These are phyloP conservation scores for Microtus oregoni DNA, from an alignment of 2,113 vertebrate genomes.

Conservation along the genomic window DNA sequence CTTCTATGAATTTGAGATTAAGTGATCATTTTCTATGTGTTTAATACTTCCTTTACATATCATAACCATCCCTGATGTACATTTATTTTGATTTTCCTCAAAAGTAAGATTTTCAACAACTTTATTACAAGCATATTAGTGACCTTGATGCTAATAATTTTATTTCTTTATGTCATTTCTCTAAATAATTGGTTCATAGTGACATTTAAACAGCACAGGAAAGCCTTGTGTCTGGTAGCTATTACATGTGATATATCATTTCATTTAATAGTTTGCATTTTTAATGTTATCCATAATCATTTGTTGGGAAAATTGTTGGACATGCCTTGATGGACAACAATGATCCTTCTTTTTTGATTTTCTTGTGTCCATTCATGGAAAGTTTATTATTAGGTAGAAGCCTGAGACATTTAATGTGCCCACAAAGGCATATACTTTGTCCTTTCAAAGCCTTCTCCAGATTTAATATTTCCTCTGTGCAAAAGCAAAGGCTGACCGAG, in stretches of 20 bases:
- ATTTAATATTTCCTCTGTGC: constrained; percentile 71
- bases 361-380: constrained; percentile 67
- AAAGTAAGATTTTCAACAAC: not conserved
- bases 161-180: not conserved
- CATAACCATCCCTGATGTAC: not conserved
- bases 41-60: not conserved
- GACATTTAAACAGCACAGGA: not conserved
- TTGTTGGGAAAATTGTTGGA: constrained; percentile 57
- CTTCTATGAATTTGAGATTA: not conserved
- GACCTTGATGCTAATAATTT: constrained; percentile 6
- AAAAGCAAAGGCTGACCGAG: constrained; percentile 72
- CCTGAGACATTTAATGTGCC: constrained; percentile 72
- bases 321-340: constrained; percentile 65
- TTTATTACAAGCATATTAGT: not conserved
- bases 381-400: constrained; percentile 71
- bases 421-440: constrained; percentile 68
- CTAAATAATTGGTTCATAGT: not conserved
- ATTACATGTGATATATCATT: constrained; percentile 41
- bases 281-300: constrained; percentile 48
- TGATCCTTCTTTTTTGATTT: not conserved
- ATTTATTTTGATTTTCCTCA: constrained; percentile 4
- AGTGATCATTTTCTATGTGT: not conserved
- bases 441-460: constrained; percentile 65
- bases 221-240: not conserved
- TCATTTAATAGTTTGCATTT: constrained; percentile 53